phyloP scores from a whole-genome alignment of 2,888 invertebrate genomes.

The Subacronicta megacephala region DNA sequence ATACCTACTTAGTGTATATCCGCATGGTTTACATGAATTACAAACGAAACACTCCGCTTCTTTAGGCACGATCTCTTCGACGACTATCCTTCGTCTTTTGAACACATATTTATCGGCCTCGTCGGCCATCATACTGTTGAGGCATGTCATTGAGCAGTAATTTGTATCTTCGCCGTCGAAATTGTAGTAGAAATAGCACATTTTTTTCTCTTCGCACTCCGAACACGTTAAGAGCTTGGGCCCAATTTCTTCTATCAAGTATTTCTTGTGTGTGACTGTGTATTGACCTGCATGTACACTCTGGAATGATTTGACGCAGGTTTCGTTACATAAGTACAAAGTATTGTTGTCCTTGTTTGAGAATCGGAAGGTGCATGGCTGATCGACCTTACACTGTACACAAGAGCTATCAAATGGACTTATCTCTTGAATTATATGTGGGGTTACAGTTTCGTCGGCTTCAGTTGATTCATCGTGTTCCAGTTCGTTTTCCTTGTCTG shows the following conservation, averaged over 20 bases:
- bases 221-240: constrained; percentile 73
- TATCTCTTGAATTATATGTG: constrained; percentile 81
- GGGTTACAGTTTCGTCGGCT: constrained; percentile 69
- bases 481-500: constrained; percentile 85
- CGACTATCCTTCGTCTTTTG: constrained; percentile 85
- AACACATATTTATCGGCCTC: constrained; percentile 88
- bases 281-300: constrained; percentile 73
- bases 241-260: constrained; percentile 79
- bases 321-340: constrained; percentile 82
- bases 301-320: constrained; percentile 85
- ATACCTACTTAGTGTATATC: constrained; percentile 84
- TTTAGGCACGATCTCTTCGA: constrained; percentile 75
- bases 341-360: constrained; percentile 68
- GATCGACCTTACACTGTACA: constrained; percentile 78
- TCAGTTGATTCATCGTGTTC: constrained; percentile 85
- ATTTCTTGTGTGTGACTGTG: constrained; percentile 74
- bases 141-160: constrained; percentile 88
- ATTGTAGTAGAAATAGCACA: constrained; percentile 83
- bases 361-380: constrained; percentile 75
- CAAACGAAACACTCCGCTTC: constrained; percentile 85
- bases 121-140: constrained; percentile 87
- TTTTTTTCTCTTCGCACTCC: constrained; percentile 83
- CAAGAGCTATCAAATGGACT: constrained; percentile 77
- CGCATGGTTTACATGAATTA: constrained; percentile 82
- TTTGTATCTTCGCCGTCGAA: constrained; percentile 83